phyloP scores from a whole-genome alignment of 2,113 vertebrate genomes.

The Hoplias malabaricus region DNA sequence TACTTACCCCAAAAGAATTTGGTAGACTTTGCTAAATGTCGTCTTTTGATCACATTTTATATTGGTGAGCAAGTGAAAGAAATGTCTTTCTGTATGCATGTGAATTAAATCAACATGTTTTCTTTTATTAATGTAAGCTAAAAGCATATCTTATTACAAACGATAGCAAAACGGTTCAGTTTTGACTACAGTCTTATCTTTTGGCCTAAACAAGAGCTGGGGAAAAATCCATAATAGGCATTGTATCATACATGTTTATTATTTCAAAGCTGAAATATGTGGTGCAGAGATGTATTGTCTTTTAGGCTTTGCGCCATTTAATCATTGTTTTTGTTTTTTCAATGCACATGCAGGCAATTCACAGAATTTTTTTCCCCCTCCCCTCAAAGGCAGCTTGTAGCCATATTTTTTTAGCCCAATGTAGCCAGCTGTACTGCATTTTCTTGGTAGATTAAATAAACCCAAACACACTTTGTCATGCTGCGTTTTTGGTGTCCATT shows the following conservation, averaged over 20 bases:
- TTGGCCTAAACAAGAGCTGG: not conserved
- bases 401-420: not conserved
- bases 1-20: too few species aligned
- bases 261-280: slow-evolving; percentile 5
- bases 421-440: too few species aligned
- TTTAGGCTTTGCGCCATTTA: not conserved
- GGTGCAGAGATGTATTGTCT: not conserved
- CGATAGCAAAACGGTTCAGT: not conserved
- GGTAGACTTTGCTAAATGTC: too few species aligned
- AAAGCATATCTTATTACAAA: too few species aligned
- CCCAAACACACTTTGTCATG: too few species aligned
- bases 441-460: too few species aligned
- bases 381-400: not conserved
- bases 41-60: too few species aligned
- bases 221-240: not conserved
- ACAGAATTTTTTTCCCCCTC: not conserved
- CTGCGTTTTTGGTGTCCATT: too few species aligned
- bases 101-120: too few species aligned
- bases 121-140: too few species aligned
- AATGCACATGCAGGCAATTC: not conserved
- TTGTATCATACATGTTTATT: slow-evolving; percentile 15
- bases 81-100: too few species aligned
- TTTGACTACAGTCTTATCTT: not conserved
- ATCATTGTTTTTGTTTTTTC: not conserved
- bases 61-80: too few species aligned